A percentile compares a stretch with the other conserved stretches of the same genome.
Conservation (phyloP, 2,113 vertebrate genomes). For the Engystomops pustulosus region DNA sequence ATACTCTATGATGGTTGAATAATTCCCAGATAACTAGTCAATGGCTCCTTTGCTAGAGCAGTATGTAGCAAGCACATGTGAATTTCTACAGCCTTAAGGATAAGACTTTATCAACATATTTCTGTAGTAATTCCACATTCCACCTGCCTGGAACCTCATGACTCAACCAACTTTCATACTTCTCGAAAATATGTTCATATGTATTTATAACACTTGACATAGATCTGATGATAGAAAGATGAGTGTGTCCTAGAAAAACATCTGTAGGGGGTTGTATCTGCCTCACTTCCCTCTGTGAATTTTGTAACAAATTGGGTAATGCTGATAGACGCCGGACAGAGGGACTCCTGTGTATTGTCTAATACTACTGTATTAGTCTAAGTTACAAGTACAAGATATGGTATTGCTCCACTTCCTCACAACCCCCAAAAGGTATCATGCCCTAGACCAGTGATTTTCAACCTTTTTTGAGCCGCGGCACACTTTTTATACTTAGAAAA, state of each 20-base stretch:
- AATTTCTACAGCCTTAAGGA: slow-evolving; percentile 28
- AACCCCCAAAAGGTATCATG: too few species aligned
- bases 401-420: too few species aligned
- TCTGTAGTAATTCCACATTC: slow-evolving; percentile 23
- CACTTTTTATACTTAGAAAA: too few species aligned
- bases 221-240: not conserved
- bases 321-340: not conserved
- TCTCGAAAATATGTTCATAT: slow-evolving; percentile 15
- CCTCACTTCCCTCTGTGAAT: not conserved
- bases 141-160: slow-evolving; percentile 41
- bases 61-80: slow-evolving; percentile 23
- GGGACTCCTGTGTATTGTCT: not conserved
- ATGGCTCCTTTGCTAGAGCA: not conserved
- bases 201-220: not conserved
- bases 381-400: too few species aligned
- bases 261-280: not conserved
- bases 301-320: not conserved
- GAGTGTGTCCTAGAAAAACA: slow-evolving; percentile 13
- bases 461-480: too few species aligned
- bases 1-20: not conserved
- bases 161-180: slow-evolving; percentile 41
- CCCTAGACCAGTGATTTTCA: too few species aligned
- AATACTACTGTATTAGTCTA: not conserved
- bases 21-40: not conserved
- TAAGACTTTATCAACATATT: slow-evolving; percentile 25